Evolutionary conservation across 2,113 vertebrate species (phyloP), one percentile per base, ranked within the genome.

Genomic region (Lagopus leucura): DNA sequence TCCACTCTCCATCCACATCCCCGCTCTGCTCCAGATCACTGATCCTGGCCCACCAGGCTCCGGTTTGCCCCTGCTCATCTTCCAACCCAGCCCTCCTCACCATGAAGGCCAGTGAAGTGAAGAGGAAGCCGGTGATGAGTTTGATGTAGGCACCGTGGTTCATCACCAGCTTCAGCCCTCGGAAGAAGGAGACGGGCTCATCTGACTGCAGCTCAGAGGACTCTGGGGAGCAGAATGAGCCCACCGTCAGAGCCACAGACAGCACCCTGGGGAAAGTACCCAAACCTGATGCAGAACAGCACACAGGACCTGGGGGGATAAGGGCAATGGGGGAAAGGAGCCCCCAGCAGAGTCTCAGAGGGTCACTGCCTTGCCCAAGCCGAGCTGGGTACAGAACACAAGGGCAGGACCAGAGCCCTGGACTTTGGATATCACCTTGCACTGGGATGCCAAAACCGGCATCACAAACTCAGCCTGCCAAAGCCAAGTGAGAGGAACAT

Each of bases 101-200:
- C 99, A 99, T 99, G 94, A 99, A 99, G 76, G 98, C 99, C 94
- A 99, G 96, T 0, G 99, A 99, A 61, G 99, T 99, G 94, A 99
- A 99, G 93, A 99, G 99, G 97, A 99, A 99, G 88, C 97, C 98
- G 0, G 98, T 94, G 6, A 99, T 98, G 79, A 99, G 98, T 73
- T 98, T 99, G 92, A 99, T 86, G 30, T 99, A 99, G 0, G 99
- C 98, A n/a, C 98, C 92, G 0, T 99, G 98, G 65, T 98, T 98
- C 98, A 99, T 98, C 77, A 99, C 98, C 92, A 99, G 90, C 82
- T 98, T 98, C 85, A 99, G 93, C 76, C 99, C 98, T 80, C 95
- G 98, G 78, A 98, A 94, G 97, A 99, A 99, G 66, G 98, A 96
- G 64, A 98, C 95, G 0, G 96, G 97, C 82, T 98, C 88, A 16